Conservation (phyloP, 2,888 invertebrate genomes). For the Sarcophaga rosellei region DNA sequence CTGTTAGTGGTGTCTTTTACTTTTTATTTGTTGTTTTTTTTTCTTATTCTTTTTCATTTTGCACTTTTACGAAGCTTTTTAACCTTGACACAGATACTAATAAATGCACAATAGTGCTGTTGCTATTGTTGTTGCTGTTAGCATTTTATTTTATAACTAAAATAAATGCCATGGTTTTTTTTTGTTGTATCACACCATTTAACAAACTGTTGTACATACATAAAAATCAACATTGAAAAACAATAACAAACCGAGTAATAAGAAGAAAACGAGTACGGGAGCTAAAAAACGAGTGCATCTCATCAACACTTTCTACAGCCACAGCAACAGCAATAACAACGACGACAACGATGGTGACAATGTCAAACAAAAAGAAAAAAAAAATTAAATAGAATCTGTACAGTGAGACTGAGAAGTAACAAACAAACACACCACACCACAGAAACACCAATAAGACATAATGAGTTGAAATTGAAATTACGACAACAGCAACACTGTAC, state of each 20-base stretch:
- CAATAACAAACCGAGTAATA: slow-evolving; percentile 24
- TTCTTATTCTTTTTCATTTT: slow-evolving; percentile 20
- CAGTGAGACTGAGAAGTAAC: neutral
- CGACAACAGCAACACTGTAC: neutral
- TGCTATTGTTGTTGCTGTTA: neutral
- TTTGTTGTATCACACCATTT: slow-evolving; percentile 30
- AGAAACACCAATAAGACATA: neutral
- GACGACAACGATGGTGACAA: neutral
- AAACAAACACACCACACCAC: neutral
- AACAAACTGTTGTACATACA: slow-evolving; percentile 34
- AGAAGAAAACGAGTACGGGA: slow-evolving; percentile 51
- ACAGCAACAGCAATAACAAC: neutral
- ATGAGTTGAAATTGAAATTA: neutral
- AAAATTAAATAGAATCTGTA: neutral
- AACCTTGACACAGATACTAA: slow-evolving; percentile 70
- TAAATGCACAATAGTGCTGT: slow-evolving; percentile 39
- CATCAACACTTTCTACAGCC: slow-evolving; percentile 14
- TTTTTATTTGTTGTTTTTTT: slow-evolving; percentile 25
- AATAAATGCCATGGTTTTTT: slow-evolving; percentile 58
- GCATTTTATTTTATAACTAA: neutral
- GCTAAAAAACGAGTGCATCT: slow-evolving; percentile 53
- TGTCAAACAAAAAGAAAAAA: neutral
- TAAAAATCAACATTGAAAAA: slow-evolving; percentile 26
- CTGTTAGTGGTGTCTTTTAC: neutral
- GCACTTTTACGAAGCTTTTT: slow-evolving; percentile 61